phyloP scores from a whole-genome alignment of 2,797 vertebrate species.

The Otus scops region DNA sequence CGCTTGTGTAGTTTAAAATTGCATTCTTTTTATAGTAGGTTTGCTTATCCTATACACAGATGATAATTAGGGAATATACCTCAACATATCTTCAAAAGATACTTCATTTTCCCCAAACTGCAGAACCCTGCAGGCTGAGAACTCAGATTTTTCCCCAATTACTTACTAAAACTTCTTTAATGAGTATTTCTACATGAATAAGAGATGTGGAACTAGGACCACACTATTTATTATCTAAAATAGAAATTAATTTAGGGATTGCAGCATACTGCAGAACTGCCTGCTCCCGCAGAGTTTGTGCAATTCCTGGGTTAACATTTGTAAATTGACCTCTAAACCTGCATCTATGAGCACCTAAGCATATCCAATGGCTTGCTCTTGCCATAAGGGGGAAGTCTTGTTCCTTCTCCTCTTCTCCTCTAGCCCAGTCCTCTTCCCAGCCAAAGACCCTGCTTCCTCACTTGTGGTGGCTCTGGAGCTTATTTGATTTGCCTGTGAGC shows the following conservation, averaged over 20 bases:
- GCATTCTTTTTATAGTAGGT: background rate
- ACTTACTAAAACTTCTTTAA: background rate
- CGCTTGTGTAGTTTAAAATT: background rate
- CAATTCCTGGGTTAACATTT: fast-evolving
- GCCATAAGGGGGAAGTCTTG: conserved; percentile 51
- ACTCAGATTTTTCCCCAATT: background rate
- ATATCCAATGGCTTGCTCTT: background rate
- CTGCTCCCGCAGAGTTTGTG: background rate
- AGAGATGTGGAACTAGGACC: background rate
- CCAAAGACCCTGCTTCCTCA: background rate
- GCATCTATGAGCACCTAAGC: background rate
- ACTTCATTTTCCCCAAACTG: background rate
- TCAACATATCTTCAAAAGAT: background rate
- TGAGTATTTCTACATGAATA: background rate
- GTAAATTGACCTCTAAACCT: background rate
- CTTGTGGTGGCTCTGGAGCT: background rate
- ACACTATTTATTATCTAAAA: background rate
- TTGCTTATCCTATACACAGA: background rate
- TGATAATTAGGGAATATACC: background rate
- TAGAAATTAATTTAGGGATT: background rate
- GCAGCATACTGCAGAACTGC: background rate
- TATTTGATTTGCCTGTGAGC: background rate
- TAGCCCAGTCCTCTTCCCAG: background rate
- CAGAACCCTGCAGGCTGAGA: background rate
- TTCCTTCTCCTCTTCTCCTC: background rate